phyloP scores from a whole-genome alignment of 1,140 invertebrate species.

The Phortica variegata region DNA sequence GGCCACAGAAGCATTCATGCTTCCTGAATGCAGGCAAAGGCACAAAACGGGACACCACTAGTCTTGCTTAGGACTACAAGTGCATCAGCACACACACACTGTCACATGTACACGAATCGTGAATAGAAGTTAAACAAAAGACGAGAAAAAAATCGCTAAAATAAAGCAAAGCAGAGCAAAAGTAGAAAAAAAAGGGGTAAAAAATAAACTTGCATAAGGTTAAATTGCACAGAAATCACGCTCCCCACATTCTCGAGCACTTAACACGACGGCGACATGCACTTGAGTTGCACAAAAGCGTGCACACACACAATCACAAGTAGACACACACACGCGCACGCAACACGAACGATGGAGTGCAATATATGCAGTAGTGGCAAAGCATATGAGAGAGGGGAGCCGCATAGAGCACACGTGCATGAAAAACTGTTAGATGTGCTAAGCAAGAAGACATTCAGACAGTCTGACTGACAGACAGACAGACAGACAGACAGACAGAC shows the following conservation, averaged over 20 bases:
- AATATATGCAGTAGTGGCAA: no score
- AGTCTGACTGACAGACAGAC: neutral
- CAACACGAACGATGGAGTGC: no score
- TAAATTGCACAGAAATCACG: slow-evolving; percentile 53
- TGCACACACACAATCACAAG: slow-evolving; percentile 8
- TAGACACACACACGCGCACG: slow-evolving; percentile 5
- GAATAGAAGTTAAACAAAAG: no score
- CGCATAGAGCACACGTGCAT: no score
- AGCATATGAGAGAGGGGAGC: neutral
- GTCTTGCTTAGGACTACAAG: no score
- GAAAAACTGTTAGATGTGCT: no score
- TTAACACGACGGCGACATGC: slow-evolving; percentile 56
- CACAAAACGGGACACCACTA: no score
- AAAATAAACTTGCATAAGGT: slow-evolving; percentile 30
- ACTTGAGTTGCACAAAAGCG: slow-evolving; percentile 51
- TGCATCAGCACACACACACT: no score
- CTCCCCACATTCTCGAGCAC: slow-evolving; percentile 41
- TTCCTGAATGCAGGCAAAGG: no score
- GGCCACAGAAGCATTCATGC: no score
- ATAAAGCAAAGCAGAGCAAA: neutral
- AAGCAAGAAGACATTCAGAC: slow-evolving; percentile 1
- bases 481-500: neutral
- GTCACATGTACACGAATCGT: no score
- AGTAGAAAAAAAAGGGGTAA: neutral
- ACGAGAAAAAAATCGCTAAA: no score